Evolutionary conservation across 2,888 invertebrate species (phyloP).

Genomic region (Eupithecia subumbrata): DNA sequence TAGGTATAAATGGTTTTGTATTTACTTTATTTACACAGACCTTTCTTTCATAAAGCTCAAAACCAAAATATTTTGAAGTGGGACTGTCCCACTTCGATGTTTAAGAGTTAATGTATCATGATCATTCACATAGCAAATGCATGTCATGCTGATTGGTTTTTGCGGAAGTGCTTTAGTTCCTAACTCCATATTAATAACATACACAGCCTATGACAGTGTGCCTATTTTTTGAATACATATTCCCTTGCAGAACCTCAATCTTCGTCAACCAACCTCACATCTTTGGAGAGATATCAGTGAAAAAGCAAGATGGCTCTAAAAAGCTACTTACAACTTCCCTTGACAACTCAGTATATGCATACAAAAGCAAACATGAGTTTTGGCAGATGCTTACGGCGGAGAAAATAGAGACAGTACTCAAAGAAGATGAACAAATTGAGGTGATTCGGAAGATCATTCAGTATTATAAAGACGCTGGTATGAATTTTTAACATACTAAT

Average conservation of each 20-base stretch:
- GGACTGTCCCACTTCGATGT: too few relatives aligned
- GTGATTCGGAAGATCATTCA: constrained; percentile 27
- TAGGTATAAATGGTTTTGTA: too few relatives aligned
- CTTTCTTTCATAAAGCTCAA: too few relatives aligned
- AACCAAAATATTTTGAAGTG: too few relatives aligned
- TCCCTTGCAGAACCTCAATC: constrained; percentile 24
- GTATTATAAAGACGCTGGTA: constrained; percentile 16
- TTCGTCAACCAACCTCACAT: constrained; percentile 26
- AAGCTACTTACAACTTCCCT: constrained; percentile 16
- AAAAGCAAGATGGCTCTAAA: constrained; percentile 16
- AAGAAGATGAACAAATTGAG: constrained; percentile 15
- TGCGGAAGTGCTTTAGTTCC: neutral
- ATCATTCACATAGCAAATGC: too few relatives aligned
- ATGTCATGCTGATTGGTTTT: too few relatives aligned
- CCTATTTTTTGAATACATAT: neutral
- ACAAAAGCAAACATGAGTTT: constrained; percentile 24
- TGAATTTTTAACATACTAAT: too few relatives aligned
- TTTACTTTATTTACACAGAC: too few relatives aligned
- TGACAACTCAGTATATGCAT: constrained; percentile 22
- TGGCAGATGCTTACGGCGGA: constrained; percentile 20
- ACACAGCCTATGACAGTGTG: too few relatives aligned
- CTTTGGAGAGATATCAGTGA: constrained; percentile 25
- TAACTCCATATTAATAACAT: neutral
- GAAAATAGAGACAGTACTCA: constrained; percentile 19
- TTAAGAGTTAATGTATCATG: too few relatives aligned